Evolutionary conservation across 2,888 invertebrate species (phyloP).

Genomic region (Lithophane ornitopus): DNA sequence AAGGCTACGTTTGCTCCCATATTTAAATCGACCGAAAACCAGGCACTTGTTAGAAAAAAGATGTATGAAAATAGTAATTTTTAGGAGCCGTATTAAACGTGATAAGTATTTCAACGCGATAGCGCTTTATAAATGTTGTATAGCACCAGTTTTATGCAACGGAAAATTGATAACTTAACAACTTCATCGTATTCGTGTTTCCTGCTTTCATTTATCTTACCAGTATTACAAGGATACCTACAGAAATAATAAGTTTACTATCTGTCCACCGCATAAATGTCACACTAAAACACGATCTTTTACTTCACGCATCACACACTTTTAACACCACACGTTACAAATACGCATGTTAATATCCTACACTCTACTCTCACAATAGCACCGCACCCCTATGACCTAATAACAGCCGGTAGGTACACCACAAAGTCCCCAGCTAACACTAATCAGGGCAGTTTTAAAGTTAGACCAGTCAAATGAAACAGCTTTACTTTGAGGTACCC

Average conservation of each 20-base stretch:
- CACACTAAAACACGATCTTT: background rate
- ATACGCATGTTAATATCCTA: background rate
- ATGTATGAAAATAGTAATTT: background rate
- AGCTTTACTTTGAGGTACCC: slow-evolving; percentile 14
- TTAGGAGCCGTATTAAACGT: background rate
- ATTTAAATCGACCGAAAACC: background rate
- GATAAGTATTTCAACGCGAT: background rate
- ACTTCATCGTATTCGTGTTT: background rate
- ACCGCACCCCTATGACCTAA: slow-evolving; percentile 50
- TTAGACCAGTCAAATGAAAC: slow-evolving; percentile 31
- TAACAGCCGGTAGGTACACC: slow-evolving; percentile 36
- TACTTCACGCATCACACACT: background rate
- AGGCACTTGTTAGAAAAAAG: background rate
- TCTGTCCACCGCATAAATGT: background rate
- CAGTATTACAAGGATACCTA: background rate
- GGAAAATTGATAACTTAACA: background rate
- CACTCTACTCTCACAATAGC: slow-evolving; percentile 29
- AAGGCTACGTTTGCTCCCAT: background rate
- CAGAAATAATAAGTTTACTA: background rate
- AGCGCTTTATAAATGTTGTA: background rate
- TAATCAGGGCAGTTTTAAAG: slow-evolving; percentile 55
- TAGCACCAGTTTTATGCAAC: too few relatives aligned
- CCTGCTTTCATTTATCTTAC: background rate
- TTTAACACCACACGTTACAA: background rate
- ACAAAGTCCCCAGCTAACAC: slow-evolving; percentile 40